Evolutionary conservation across 2,113 vertebrate species (phyloP).

Genomic region (Gobius niger): DNA sequence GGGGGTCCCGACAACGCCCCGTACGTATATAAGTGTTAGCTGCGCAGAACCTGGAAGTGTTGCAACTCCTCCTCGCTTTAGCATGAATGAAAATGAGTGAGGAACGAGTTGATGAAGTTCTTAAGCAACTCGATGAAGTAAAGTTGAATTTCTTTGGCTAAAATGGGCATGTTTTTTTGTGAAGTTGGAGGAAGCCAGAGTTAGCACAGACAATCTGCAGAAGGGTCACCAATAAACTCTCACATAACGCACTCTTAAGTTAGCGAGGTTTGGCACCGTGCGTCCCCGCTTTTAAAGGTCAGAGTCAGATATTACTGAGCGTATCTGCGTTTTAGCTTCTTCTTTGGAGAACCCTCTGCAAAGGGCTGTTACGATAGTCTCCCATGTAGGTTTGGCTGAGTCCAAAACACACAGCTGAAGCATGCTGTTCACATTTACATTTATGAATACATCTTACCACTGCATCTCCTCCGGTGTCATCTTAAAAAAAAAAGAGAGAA

Average conservation of each 20-base stretch:
- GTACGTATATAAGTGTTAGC: constrained; percentile 12
- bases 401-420: constrained; percentile 48
- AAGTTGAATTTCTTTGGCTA: no score
- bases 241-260: no score
- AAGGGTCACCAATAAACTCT: no score
- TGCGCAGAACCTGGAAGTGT: constrained; percentile 16
- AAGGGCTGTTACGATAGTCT: constrained; percentile 53
- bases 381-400: constrained; percentile 46
- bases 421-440: constrained; percentile 74
- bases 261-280: not conserved
- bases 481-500: constrained; percentile 66
- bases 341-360: constrained; percentile 51
- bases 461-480: constrained; percentile 69
- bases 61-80: constrained; percentile 13
- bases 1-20: constrained; percentile 7
- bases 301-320: constrained; percentile 57
- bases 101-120: constrained; percentile 41
- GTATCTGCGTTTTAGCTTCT: constrained; percentile 66
- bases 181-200: no score
- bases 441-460: constrained; percentile 70
- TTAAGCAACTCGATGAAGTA: no score
- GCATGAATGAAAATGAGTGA: constrained; percentile 26
- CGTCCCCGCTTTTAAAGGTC: constrained; percentile 76
- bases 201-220: no score
- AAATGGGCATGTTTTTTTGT: no score